phyloP scores from a whole-genome alignment of 2,888 invertebrate species.

The Malacosoma neustria region DNA sequence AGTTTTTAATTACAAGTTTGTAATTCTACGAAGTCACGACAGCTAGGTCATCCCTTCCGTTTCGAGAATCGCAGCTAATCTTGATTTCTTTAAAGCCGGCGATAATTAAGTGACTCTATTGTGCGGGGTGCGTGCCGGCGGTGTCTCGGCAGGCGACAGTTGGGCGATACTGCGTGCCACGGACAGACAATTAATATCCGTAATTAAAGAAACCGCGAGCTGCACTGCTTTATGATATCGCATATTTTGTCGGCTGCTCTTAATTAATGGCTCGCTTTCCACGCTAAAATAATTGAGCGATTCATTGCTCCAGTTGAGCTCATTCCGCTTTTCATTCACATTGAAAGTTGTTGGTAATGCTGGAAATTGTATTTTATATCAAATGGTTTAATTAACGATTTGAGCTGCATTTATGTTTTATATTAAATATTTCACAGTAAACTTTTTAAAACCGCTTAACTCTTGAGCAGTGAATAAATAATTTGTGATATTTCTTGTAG shows the following conservation, averaged over 20 bases:
- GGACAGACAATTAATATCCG: neutral
- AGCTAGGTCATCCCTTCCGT: too few species aligned
- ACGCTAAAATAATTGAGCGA: neutral
- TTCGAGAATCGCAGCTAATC: too few species aligned
- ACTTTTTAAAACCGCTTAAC: too few species aligned
- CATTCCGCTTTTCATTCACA: neutral
- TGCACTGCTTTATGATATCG: conserved; percentile 4
- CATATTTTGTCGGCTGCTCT: conserved; percentile 1
- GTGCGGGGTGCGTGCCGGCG: neutral
- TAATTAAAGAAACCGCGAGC: neutral
- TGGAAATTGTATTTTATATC: too few species aligned
- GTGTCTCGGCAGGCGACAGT: neutral
- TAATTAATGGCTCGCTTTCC: conserved; percentile 2
- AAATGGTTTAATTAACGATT: too few species aligned
- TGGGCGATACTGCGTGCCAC: neutral
- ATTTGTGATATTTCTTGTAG: too few species aligned
- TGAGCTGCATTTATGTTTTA: too few species aligned
- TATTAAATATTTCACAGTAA: too few species aligned
- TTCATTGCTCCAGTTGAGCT: conserved; percentile 1
- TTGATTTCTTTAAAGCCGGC: neutral
- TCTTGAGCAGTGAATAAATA: too few species aligned
- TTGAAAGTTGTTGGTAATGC: neutral
- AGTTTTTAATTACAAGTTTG: too few species aligned
- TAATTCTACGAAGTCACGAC: too few species aligned
- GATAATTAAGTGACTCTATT: neutral